Base-by-base conservation (phyloP, 2,113 vertebrate genomes). In the Zosterops japonicus region DNA sequence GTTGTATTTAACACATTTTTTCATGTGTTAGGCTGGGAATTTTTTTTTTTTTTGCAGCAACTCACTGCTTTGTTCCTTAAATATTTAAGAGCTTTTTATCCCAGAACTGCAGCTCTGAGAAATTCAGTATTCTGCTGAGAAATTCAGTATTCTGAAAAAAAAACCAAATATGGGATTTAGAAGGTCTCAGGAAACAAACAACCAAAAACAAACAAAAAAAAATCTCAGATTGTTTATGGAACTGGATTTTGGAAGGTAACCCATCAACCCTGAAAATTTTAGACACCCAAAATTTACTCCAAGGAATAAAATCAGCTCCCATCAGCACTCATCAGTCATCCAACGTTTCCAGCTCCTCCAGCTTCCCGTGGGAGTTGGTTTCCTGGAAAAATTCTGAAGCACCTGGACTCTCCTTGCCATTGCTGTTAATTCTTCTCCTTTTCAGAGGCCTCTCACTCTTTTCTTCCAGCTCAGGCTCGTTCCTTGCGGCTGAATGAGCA, bases 201-300 rank as follows among this genome's bases (percentile, higher is more conserved):
- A 39, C 11, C 39, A 39, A 39, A 39, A 57, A 57, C 70, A 50
- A 23, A 89, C 27, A 24, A 52, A 59, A 74, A 74, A 70, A 46
- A 70, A 46, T 89, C 93, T 96, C 87, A 84, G 95, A 88, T 50
- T 88, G 69, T 74, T 94, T 25, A 64, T 21, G 36, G 74, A 96
- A 91, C 95, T 94, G 94, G 96, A 96, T 91, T 97, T 90, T 80
- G 95, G 94, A 98, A 98, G 97, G 97, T 96, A 97, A 98, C 98
- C 98, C 98, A 97, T 97, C 96, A 98, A 98, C 96, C 98, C 98
- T 98, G 98, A 98, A 98, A 98, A 98, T 98, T 97, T 89, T 53
- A 96, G 94, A 97, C 97, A 97, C 97, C 96, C 95, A 87, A 83
- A 93, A 97, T 97, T 93, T 95, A 97, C 96, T 98, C 95, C 96